phyloP scores from a whole-genome alignment of 2,888 invertebrate genomes.

The Cyrtodaria siliqua region DNA sequence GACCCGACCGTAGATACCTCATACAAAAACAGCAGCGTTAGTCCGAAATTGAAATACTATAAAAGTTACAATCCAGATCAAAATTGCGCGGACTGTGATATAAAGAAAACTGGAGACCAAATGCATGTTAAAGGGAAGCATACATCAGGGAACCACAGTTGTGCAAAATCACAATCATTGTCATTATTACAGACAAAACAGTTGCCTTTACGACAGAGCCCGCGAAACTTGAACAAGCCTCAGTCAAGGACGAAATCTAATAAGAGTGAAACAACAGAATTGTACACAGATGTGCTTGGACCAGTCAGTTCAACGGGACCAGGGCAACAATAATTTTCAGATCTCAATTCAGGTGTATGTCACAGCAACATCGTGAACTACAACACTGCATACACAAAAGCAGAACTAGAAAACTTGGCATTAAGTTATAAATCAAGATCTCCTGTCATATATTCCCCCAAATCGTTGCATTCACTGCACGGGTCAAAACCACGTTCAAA shows the following conservation, averaged over 20 bases:
- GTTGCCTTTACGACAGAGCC: conserved; percentile 36
- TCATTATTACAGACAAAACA: conserved; percentile 4
- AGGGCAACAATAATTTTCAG: neutral
- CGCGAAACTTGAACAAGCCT: conserved; percentile 22
- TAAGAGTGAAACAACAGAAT: too few species aligned
- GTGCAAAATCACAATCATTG: conserved; percentile 15
- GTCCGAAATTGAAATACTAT: conserved; percentile 38
- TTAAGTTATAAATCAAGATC: neutral
- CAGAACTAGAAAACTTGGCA: neutral
- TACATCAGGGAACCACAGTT: neutral
- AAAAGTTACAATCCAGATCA: neutral
- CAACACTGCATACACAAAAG: neutral
- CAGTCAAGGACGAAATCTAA: neutral
- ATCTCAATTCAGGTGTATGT: neutral
- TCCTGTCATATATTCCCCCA: conserved; percentile 2
- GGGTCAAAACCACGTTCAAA: neutral
- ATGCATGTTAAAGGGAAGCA: neutral
- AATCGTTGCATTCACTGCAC: neutral
- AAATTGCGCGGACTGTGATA: neutral
- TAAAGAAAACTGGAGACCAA: neutral
- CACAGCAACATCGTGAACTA: too few species aligned
- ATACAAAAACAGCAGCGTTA: conserved; percentile 33
- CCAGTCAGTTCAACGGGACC: neutral
- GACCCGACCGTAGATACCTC: conserved; percentile 34
- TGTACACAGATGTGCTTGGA: too few species aligned